Evolutionary conservation across 2,888 invertebrate genomes (phyloP).

Genomic region (Mimachlamys varia): DNA sequence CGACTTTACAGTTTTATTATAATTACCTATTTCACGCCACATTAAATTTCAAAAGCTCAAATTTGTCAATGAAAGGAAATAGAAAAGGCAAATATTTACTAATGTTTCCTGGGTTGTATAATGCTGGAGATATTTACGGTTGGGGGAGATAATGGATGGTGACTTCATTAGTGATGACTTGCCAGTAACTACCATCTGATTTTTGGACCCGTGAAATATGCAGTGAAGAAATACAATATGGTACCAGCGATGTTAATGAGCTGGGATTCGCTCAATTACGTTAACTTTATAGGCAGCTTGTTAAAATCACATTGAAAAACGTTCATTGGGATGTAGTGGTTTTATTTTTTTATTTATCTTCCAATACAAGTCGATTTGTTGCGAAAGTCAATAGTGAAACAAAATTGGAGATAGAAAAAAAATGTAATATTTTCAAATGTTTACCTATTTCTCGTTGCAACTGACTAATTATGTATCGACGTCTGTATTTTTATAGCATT

Average conservation of each 20-base stretch:
- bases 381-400: neutral
- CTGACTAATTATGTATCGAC: too few species aligned
- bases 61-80: constrained; percentile 28
- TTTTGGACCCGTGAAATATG: neutral
- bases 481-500: too few species aligned
- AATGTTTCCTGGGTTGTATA: constrained; percentile 8
- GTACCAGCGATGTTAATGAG: neutral
- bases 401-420: neutral
- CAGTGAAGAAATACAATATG: neutral
- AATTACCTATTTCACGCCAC: constrained; percentile 21
- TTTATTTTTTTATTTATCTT: neutral
- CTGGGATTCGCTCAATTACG: neutral
- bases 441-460: neutral
- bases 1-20: neutral
- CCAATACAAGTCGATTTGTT: neutral
- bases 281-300: neutral
- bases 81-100: constrained; percentile 31
- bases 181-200: neutral
- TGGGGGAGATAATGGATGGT: neutral
- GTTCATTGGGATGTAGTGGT: neutral
- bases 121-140: neutral
- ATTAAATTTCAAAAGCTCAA: constrained; percentile 5
- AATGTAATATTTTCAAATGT: neutral
- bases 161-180: constrained; percentile 10
- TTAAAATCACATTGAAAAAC: neutral